Evolutionary conservation across 2,113 vertebrate genomes (phyloP), one percentile per base, ranked within the genome.

Genomic region (Periophthalmodon schlosseri): DNA sequence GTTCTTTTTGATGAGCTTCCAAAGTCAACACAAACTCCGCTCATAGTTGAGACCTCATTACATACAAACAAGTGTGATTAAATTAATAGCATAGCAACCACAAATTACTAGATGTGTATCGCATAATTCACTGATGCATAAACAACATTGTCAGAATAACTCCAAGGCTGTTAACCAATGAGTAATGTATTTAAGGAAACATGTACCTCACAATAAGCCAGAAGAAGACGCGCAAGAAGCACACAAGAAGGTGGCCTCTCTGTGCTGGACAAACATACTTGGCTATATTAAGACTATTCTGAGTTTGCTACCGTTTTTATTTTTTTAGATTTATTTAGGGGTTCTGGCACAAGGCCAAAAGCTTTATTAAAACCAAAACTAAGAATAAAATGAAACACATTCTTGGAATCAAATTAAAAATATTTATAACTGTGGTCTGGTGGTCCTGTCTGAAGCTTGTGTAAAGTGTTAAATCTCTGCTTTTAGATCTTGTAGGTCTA

Each of bases 231-330:
- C 54, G 50, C 28, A 2, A 28, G 3, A 28, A 28, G 28, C 28
- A 28, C 28, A 3, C 28, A 28, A 28, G 28, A 28, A n/a, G 47
- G 11, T 13, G 47, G 60, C 73, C 47, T 14, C 24, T 24, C 39
- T 57, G 66, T 15, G n/a, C 36, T 78, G 68, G 77, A 84, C 65
- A 84, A 80, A 86, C 61, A 84, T 16, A 6, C 12, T 82, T 36
- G 7, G 69, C 67, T 68, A 56, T 78, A 15, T 64, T 61, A n/a
- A 5, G 11, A 7, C 24, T 86, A 86, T 88, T 84, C 87, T 73
- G 33, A 77, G 73, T 69, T 76, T 86, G 18, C 79, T 80, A 80
- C 73, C 56, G 46, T 28, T 73, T 47, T 56, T 46, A 68, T 74
- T 20, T 20, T 52, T 20, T 20, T 47, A 16, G 7, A 21, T 56